A percentile compares a stretch with the other conserved stretches of the same genome.
phyloP scores from a whole-genome alignment of 2,888 invertebrate species.

The Cerastis leucographa region DNA sequence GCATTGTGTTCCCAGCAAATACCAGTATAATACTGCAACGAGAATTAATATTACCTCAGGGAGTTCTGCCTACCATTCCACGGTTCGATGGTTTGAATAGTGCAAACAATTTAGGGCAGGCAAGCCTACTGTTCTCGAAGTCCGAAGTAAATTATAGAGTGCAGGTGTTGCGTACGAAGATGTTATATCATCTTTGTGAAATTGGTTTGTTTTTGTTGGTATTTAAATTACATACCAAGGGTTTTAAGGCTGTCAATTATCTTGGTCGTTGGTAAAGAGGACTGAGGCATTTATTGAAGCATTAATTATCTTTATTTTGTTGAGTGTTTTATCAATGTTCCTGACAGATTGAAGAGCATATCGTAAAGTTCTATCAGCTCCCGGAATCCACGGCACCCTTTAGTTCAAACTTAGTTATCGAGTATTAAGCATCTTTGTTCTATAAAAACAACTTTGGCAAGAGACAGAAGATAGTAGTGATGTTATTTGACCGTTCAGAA shows the following conservation, averaged over 20 bases:
- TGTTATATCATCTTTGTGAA: conserved; percentile 52
- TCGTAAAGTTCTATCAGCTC: neutral
- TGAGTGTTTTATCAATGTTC: neutral
- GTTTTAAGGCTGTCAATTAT: conserved; percentile 14
- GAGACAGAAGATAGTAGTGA: neutral
- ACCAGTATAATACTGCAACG: conserved; percentile 46
- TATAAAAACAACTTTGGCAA: neutral
- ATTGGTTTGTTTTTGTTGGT: conserved; percentile 50
- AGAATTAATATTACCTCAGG: conserved; percentile 56
- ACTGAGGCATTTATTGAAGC: neutral
- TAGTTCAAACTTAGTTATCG: neutral
- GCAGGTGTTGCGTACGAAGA: conserved; percentile 38
- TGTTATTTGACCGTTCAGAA: neutral
- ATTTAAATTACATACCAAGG: conserved; percentile 37
- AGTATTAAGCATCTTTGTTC: neutral
- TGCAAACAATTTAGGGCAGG: conserved; percentile 42
- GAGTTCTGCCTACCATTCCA: conserved; percentile 36
- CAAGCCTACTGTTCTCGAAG: conserved; percentile 49
- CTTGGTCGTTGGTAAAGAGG: neutral
- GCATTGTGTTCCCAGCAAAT: conserved; percentile 53
- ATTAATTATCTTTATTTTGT: neutral
- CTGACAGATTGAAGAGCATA: neutral
- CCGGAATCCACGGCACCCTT: neutral
- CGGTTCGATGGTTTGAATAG: conserved; percentile 60
- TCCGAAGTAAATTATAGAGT: conserved; percentile 44